Percentiles rank a stretch among this genome's conserved stretches.
These are phyloP conservation scores for Aldrovandia affinis DNA, from an alignment of 2,797 vertebrate genomes.

Conservation along the genomic window DNA sequence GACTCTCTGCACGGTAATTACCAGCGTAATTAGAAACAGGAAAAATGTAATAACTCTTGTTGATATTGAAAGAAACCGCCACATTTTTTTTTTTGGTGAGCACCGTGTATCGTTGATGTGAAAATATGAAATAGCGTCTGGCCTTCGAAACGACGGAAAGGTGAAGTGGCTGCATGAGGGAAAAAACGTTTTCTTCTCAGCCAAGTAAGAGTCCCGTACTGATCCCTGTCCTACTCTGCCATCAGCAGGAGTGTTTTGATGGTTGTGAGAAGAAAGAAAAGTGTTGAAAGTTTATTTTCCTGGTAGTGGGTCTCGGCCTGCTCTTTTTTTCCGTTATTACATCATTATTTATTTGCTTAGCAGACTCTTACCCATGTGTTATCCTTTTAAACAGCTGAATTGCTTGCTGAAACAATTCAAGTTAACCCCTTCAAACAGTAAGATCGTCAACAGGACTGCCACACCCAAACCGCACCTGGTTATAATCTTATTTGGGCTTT, in stretches of 20 bases:
- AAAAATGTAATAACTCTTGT: slow-evolving; percentile 45
- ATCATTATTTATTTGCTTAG: background rate
- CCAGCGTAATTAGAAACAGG: slow-evolving; percentile 62
- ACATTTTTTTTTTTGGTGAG: slow-evolving; percentile 48
- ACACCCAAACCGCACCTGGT: background rate
- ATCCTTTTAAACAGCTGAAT: background rate
- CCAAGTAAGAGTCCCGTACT: background rate
- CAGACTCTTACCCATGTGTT: background rate
- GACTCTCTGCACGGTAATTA: slow-evolving; percentile 39
- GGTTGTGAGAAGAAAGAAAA: slow-evolving; percentile 21
- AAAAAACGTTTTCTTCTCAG: slow-evolving; percentile 51
- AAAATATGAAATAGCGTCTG: slow-evolving; percentile 57
- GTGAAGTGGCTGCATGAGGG: slow-evolving; percentile 51
- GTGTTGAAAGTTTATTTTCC: slow-evolving; percentile 30
- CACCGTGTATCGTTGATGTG: slow-evolving; percentile 54
- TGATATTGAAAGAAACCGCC: slow-evolving; percentile 43
- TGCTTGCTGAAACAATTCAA: background rate
- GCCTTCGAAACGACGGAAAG: slow-evolving; percentile 63
- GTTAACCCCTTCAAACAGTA: background rate
- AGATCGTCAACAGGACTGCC: background rate
- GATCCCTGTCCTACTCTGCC: background rate
- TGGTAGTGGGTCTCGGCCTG: background rate
- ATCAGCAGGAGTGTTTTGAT: slow-evolving; percentile 25
- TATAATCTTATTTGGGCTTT: background rate
- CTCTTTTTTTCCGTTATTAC: background rate